phyloP scores from a whole-genome alignment of 2,797 vertebrate genomes.

The Pogonophryne albipinna region DNA sequence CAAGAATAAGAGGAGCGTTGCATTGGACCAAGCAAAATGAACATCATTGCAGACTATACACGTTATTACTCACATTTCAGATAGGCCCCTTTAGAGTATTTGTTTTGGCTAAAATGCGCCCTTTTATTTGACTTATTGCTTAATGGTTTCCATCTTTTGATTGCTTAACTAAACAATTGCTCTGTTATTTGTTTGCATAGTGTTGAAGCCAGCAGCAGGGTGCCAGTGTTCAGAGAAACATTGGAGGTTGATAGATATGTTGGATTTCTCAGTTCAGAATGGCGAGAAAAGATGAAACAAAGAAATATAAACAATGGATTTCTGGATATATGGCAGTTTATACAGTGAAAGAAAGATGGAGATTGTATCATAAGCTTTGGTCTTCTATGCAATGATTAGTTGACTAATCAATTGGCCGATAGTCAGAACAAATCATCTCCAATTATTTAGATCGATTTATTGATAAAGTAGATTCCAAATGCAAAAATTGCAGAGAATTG shows the following conservation, averaged over 20 bases:
- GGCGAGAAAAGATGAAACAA: background rate
- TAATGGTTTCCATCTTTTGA: background rate
- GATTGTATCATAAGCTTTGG: no score
- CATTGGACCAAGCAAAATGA: background rate
- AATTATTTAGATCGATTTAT: no score
- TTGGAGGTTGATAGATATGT: background rate
- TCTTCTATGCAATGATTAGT: no score
- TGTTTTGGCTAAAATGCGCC: background rate
- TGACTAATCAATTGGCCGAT: no score
- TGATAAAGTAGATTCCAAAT: no score
- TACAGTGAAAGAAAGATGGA: background rate
- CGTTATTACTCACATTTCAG: background rate
- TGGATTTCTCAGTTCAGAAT: background rate
- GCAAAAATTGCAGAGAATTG: no score
- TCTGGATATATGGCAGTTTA: background rate
- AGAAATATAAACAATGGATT: background rate
- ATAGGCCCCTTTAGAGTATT: background rate
- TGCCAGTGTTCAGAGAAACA: background rate
- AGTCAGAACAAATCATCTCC: no score
- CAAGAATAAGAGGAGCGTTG: background rate
- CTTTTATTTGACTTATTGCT: background rate
- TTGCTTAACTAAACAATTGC: background rate
- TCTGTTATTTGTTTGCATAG: slow-evolving; percentile 9
- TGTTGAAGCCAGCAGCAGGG: background rate
- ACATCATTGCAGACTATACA: background rate